Evolutionary conservation across 2,888 invertebrate species (phyloP).

Genomic region (Hymenopus coronatus): DNA sequence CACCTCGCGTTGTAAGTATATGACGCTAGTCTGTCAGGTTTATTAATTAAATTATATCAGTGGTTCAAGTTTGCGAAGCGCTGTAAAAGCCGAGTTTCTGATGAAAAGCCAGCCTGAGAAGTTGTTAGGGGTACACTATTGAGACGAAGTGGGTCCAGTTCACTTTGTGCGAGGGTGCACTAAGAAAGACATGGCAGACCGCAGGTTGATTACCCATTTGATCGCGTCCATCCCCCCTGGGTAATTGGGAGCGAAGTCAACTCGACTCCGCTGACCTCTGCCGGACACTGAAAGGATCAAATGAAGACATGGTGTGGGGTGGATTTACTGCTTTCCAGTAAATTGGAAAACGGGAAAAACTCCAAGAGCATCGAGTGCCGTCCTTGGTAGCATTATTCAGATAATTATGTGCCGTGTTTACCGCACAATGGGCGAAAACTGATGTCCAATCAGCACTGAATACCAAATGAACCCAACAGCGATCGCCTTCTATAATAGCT

Average conservation of each 20-base stretch:
- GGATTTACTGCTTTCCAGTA: background rate
- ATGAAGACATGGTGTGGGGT: background rate
- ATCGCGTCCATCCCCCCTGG: background rate
- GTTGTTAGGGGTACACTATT: background rate
- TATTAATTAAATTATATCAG: no score
- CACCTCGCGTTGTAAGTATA: no score
- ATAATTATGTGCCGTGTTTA: background rate
- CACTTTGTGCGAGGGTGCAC: background rate
- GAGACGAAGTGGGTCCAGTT: background rate
- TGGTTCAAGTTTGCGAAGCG: background rate
- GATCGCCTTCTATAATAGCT: background rate
- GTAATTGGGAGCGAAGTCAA: constrained; percentile 11
- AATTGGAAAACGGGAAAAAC: background rate
- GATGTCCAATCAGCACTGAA: constrained; percentile 18
- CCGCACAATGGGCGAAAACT: constrained; percentile 17
- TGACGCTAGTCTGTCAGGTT: no score
- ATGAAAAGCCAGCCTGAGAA: background rate
- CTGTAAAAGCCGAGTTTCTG: background rate
- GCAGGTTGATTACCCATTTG: constrained; percentile 1
- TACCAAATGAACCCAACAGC: background rate
- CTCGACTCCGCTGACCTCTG: background rate
- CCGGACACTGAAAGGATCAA: constrained; percentile 5
- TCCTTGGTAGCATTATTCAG: background rate
- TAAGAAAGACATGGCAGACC: background rate
- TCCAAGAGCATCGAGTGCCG: background rate